These are phyloP conservation scores for Anoplophora glabripennis DNA, from an alignment of 1,140 invertebrate genomes.

Conservation along the genomic window DNA sequence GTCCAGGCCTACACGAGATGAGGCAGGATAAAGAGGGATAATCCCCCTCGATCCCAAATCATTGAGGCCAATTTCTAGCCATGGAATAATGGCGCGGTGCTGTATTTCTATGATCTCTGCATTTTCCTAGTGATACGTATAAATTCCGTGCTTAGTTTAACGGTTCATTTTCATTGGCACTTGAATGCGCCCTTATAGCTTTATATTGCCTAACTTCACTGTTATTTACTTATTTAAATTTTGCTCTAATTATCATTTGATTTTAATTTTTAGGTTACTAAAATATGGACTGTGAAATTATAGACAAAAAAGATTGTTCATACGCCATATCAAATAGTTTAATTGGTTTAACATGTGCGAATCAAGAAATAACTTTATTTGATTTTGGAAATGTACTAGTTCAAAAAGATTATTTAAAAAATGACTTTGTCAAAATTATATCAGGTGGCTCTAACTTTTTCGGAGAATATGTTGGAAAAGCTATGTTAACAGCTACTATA, in stretches of 20 bases:
- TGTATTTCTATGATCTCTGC: no score
- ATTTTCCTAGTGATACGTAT: no score
- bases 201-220: no score
- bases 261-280: neutral
- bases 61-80: no score
- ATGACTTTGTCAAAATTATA: slow-evolving; percentile 58
- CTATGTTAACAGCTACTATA: slow-evolving; percentile 66
- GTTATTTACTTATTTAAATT: no score
- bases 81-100: no score
- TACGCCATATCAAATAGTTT: slow-evolving; percentile 4
- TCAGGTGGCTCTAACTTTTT: slow-evolving; percentile 61
- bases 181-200: no score
- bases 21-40: no score
- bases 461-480: slow-evolving; percentile 64
- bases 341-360: slow-evolving; percentile 8
- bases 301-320: neutral
- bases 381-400: slow-evolving; percentile 43
- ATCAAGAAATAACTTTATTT: slow-evolving; percentile 40
- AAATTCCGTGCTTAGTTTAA: no score
- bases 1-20: no score
- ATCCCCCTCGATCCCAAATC: no score
- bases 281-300: neutral
- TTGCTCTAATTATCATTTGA: neutral
- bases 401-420: slow-evolving; percentile 36
- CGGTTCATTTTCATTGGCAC: no score